Evolutionary conservation across 2,888 invertebrate genomes (phyloP).

Genomic region (Brachypalpus laphriformis): DNA sequence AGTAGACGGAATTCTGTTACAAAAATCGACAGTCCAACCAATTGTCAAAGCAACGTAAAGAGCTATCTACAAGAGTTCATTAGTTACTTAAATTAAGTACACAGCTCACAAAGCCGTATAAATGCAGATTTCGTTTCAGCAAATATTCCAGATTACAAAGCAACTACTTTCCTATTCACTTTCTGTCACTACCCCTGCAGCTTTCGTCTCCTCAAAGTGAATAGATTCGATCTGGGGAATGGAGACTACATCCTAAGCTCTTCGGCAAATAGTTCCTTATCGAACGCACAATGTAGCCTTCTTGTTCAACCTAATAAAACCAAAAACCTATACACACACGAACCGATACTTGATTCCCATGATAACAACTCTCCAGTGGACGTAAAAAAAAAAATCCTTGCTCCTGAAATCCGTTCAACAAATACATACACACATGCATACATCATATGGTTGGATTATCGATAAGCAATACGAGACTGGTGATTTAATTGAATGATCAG

Average conservation of each 20-base stretch:
- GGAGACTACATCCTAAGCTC: not conserved
- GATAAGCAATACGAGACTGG: not conserved
- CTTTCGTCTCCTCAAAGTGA: not conserved
- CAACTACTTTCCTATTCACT: not conserved
- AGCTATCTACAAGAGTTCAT: too few relatives aligned
- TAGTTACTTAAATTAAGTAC: too few relatives aligned
- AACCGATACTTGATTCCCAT: not conserved
- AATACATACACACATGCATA: not conserved
- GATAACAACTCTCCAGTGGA: not conserved
- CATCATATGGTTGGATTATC: slow-evolving; percentile 5
- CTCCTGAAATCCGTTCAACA: not conserved
- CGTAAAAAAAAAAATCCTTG: not conserved
- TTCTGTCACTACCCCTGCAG: not conserved
- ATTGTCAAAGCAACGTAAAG: too few relatives aligned
- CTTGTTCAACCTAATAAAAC: not conserved
- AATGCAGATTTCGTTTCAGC: not conserved
- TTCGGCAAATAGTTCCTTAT: not conserved
- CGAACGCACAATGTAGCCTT: not conserved
- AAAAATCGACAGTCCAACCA: too few relatives aligned
- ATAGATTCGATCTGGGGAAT: not conserved
- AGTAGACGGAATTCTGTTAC: too few relatives aligned
- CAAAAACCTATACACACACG: not conserved
- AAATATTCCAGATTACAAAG: not conserved
- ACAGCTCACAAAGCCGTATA: too few relatives aligned
- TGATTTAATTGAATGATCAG: slow-evolving; percentile 62